These are phyloP conservation scores for Limnephilus lunatus DNA, from an alignment of 2,888 invertebrate genomes.

Conservation along the genomic window DNA sequence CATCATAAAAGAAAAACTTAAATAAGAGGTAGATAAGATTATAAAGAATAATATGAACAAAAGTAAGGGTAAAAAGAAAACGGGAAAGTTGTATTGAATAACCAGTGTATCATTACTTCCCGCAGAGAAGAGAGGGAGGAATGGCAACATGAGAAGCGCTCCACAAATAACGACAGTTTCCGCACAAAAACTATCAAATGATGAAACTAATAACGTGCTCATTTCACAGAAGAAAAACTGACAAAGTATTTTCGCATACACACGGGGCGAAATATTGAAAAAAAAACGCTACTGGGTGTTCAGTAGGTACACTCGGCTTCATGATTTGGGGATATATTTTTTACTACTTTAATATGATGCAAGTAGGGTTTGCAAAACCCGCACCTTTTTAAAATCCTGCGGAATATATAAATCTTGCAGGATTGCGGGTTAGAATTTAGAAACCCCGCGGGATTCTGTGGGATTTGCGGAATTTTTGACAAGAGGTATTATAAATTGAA, in stretches of 20 bases:
- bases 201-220: conserved; percentile 61
- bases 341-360: too few species aligned
- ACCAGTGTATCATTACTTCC: not conserved
- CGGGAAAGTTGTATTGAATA: not conserved
- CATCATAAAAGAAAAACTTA: not conserved
- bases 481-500: too few species aligned
- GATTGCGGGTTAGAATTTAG: too few species aligned
- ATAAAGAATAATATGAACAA: not conserved
- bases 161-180: conserved; percentile 15
- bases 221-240: conserved; percentile 61
- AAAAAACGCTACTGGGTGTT: not conserved
- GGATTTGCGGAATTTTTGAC: too few species aligned
- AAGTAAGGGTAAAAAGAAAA: not conserved
- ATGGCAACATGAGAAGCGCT: not conserved
- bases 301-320: not conserved
- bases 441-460: too few species aligned
- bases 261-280: conserved; percentile 42
- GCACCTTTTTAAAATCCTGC: too few species aligned
- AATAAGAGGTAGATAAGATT: not conserved
- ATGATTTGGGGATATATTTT: not conserved
- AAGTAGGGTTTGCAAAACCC: too few species aligned
- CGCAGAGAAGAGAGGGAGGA: not conserved
- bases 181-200: conserved; percentile 55
- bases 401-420: too few species aligned
- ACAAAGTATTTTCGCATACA: conserved; percentile 34